Evolutionary conservation across 1,140 invertebrate species (phyloP).

Genomic region (Xylocopa sonorina): DNA sequence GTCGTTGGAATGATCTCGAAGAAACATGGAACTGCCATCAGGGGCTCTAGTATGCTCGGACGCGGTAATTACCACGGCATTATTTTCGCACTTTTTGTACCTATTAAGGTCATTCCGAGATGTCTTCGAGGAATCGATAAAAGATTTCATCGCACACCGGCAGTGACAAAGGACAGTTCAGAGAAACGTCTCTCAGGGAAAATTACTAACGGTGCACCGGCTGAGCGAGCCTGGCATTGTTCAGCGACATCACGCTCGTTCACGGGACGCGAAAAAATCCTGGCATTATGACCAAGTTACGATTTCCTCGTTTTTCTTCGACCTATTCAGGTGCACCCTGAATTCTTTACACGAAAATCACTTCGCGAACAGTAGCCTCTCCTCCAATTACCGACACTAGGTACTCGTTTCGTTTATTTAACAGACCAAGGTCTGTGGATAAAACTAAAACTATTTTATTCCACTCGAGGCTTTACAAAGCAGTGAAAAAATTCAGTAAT

Average conservation of each 20-base stretch:
- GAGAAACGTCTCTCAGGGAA: constrained; percentile 44
- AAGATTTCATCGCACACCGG: constrained; percentile 57
- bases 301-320: constrained; percentile 10
- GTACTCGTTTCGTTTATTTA: no score
- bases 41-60: constrained; percentile 2
- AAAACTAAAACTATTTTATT: no score
- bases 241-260: constrained; percentile 13
- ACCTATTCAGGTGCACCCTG: not conserved
- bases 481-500: no score
- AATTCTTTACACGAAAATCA: not conserved
- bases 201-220: constrained; percentile 49
- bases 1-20: constrained; percentile 34
- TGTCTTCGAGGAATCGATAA: constrained; percentile 59
- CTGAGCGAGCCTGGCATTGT: constrained; percentile 29
- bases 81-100: constrained; percentile 43
- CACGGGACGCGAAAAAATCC: constrained; percentile 46
- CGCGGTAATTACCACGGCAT: constrained; percentile 29
- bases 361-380: no score
- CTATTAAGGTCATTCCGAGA: constrained; percentile 44
- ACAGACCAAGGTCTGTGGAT: no score
- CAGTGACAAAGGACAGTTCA: constrained; percentile 58
- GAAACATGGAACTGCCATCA: constrained; percentile 46
- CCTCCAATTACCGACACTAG: no score
- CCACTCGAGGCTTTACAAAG: no score
- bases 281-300: constrained; percentile 42